These are phyloP conservation scores for Euura lappo DNA, from an alignment of 1,140 invertebrate genomes.

Conservation along the genomic window DNA sequence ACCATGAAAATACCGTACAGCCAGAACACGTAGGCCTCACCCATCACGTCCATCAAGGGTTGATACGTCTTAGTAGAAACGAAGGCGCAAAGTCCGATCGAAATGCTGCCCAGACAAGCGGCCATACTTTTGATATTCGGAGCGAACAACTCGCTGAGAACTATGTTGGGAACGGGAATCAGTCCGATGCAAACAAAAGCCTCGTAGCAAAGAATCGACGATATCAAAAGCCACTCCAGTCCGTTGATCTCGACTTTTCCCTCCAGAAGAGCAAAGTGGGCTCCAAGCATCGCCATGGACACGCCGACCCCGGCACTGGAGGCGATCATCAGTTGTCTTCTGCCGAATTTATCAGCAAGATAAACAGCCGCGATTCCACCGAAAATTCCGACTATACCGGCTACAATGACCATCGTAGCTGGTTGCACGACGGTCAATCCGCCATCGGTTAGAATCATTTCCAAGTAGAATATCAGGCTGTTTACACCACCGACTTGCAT, in stretches of 20 bases:
- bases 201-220: conserved; percentile 68
- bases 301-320: conserved; percentile 65
- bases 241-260: conserved; percentile 53
- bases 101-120: conserved; percentile 71
- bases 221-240: conserved; percentile 65
- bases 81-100: conserved; percentile 74
- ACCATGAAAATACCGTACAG: conserved; percentile 18
- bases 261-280: conserved; percentile 68
- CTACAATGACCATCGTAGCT: conserved; percentile 67
- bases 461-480: conserved; percentile 76
- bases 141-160: conserved; percentile 77
- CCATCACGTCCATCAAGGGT: conserved; percentile 64
- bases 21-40: conserved; percentile 39
- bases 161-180: conserved; percentile 72
- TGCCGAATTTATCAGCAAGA: conserved; percentile 74
- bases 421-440: conserved; percentile 58
- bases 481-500: conserved; percentile 82
- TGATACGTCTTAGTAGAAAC: conserved; percentile 76
- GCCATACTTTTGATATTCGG: conserved; percentile 71
- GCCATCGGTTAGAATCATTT: conserved; percentile 72
- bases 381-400: conserved; percentile 70
- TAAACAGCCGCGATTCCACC: conserved; percentile 66
- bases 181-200: conserved; percentile 71
- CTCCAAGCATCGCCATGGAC: conserved; percentile 63
- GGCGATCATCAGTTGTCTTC: conserved; percentile 70